Evolutionary conservation across 2,888 invertebrate genomes (phyloP).

Genomic region (Leistus spinibarbis): DNA sequence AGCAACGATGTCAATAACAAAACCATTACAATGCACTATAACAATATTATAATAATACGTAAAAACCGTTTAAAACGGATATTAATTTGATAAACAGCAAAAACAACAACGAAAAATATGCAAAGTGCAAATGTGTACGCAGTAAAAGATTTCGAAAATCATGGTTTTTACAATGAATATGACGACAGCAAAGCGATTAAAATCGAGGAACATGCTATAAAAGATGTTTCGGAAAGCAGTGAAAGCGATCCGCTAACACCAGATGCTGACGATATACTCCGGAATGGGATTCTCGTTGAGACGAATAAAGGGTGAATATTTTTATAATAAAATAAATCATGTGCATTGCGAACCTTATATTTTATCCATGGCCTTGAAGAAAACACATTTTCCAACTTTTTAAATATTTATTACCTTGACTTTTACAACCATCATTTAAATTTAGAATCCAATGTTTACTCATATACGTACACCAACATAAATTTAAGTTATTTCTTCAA

Average conservation of each 20-base stretch:
- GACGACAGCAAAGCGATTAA: not conserved
- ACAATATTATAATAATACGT: not conserved
- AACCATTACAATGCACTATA: conserved; percentile 1
- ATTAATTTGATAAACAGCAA: conserved; percentile 2
- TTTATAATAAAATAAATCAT: conserved; percentile 39
- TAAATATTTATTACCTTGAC: too few relatives aligned
- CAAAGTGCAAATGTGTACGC: not conserved
- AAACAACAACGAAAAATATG: not conserved
- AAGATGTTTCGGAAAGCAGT: not conserved
- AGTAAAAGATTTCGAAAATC: not conserved
- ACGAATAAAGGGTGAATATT: conserved; percentile 57
- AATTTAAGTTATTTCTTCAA: too few relatives aligned
- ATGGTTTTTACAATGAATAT: not conserved
- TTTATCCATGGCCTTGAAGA: too few relatives aligned
- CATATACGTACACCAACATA: too few relatives aligned
- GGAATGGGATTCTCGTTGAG: conserved; percentile 58
- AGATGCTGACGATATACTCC: conserved; percentile 56
- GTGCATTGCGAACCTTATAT: too few relatives aligned
- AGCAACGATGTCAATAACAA: not conserved
- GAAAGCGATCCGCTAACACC: not conserved
- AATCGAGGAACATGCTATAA: not conserved
- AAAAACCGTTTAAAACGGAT: conserved; percentile 6
- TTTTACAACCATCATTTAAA: too few relatives aligned
- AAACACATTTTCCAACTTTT: too few relatives aligned
- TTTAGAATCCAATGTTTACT: too few relatives aligned